Conservation (phyloP, 2,888 invertebrate species). For the Sturmia bella region DNA sequence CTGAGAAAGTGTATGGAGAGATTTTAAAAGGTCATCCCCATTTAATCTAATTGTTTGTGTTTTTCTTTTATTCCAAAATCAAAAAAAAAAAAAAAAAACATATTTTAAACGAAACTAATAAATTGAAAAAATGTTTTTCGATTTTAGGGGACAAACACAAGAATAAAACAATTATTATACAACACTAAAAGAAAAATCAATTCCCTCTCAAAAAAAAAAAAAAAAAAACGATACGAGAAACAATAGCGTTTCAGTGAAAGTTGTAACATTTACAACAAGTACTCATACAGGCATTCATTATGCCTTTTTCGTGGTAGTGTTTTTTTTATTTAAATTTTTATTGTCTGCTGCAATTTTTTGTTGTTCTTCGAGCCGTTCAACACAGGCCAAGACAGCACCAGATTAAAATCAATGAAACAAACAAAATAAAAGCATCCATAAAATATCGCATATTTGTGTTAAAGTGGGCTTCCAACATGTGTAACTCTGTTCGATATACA, state of each 20-base stretch:
- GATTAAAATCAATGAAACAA: slow-evolving; percentile 59
- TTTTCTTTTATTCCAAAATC: background rate
- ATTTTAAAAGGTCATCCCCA: slow-evolving; percentile 12
- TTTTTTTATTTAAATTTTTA: slow-evolving; percentile 60
- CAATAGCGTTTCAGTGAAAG: slow-evolving; percentile 62
- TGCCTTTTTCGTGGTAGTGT: slow-evolving; percentile 26
- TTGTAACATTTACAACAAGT: slow-evolving; percentile 54
- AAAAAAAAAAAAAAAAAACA: too few relatives aligned
- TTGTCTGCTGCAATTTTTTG: slow-evolving; percentile 48
- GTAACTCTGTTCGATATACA: slow-evolving; percentile 16
- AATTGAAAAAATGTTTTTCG: slow-evolving; percentile 7
- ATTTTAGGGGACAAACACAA: background rate
- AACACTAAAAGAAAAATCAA: slow-evolving; percentile 25
- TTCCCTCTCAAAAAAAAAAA: slow-evolving; percentile 23
- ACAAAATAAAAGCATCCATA: slow-evolving; percentile 44
- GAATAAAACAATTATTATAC: slow-evolving; percentile 41
- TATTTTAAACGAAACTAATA: background rate
- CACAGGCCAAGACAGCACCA: slow-evolving; percentile 57
- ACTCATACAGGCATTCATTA: slow-evolving; percentile 47
- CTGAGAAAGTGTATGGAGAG: too few relatives aligned
- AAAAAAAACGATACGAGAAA: slow-evolving; percentile 21
- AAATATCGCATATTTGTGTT: slow-evolving; percentile 49
- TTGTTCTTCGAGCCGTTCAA: slow-evolving; percentile 21
- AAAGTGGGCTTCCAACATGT: slow-evolving; percentile 49
- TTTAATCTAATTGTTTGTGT: slow-evolving; percentile 36